Evolutionary conservation across 1,140 invertebrate genomes (phyloP), one percentile per base, ranked within the genome.

Genomic region (Colletes gigas): DNA sequence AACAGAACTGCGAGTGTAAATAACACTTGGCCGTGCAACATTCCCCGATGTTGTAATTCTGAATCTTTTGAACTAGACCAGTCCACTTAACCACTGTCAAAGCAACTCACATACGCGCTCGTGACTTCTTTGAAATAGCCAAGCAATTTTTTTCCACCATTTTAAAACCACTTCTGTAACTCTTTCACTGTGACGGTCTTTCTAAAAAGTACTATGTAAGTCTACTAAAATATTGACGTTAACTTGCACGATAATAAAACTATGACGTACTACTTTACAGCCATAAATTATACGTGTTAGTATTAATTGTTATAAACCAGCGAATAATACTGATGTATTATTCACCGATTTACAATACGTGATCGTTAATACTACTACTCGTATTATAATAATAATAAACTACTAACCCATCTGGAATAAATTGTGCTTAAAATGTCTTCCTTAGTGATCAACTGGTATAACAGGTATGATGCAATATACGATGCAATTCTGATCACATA

Each of bases 31-130:
- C 41, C 8, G 41, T n/a, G 9, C 6, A 6, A 12, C 50, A 0
- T 1, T 62, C n/a, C 12, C 17, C 55, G 30, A 63, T 39, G 44
- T 6, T 57, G n/a, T 17, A 39, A 66, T 66, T 19, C 1, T 30
- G 21, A 47, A 72, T 79, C 60, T 44, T 79, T 74, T 73, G 70
- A 79, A 79, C 50, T 79, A 74, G 60, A 50, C 69, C 70, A 79
- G 68, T 65, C 69, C 77, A 41, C 15, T 15, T n/a, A n/a, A 17
- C 54, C 17, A 17, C 17, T 55, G 17, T 55, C 4, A 21, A 68
- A 67, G 15, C 19, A 30, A 52, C 19, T 57, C 41, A 21, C 15
- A 30, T 67, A 63, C 14, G 4, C 17, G 14, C 41, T 12, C 3
- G 15, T 17, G 30, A 63, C 15, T n/a, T 57, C 15, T n/a, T 57